Base-by-base conservation (phyloP, 2,888 invertebrate genomes). In the Tinea semifulvella region DNA sequence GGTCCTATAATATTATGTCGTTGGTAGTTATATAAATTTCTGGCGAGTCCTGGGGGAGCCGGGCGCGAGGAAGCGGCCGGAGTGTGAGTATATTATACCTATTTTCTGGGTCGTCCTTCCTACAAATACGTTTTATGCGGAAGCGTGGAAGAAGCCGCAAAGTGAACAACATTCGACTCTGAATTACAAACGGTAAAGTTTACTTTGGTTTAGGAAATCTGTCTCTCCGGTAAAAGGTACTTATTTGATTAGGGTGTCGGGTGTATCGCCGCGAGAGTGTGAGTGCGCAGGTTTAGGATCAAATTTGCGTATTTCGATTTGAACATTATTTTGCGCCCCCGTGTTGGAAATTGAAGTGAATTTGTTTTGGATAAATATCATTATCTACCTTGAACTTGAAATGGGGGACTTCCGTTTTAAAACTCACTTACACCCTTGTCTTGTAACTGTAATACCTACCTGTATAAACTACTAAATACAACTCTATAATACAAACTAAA, bases 71-170 rank as follows among this genome's bases (percentile, higher is more conserved):
- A 56, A 69, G 69, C 65, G 63, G 65, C 65, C 26, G 43, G 72
- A 75, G 79, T 79, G 75, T 76, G 79, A 77, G 80, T 77, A 76
- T 72, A 80, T 79, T 77, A 79, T 80, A 79, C 75, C 76, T 74
- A 79, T 80, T 80, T 80, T 79, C 80, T 80, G 79, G 77, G 77
- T 79, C 80, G 80, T 79, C 80, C 77, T 80, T 79, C 77, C 76
- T 72, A 79, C 80, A 80, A 80, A 80, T 80, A 80, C 79, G 76
- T 75, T 80, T 77, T 79, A 79, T 74, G 70, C 76, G 79, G 77
- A 77, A 77, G 79, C 77, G 68, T 76, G 74, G 69, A 72, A 64
- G 65, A 61, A 57, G 47, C 38, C 45, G 43, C 49, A 46, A 57
- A 56, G 26, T 43, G 52, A 31, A 66, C 3, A 8, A 43, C 38